Base-by-base conservation (phyloP, 2,113 vertebrate species). In the Megatriorchis doriae region DNA sequence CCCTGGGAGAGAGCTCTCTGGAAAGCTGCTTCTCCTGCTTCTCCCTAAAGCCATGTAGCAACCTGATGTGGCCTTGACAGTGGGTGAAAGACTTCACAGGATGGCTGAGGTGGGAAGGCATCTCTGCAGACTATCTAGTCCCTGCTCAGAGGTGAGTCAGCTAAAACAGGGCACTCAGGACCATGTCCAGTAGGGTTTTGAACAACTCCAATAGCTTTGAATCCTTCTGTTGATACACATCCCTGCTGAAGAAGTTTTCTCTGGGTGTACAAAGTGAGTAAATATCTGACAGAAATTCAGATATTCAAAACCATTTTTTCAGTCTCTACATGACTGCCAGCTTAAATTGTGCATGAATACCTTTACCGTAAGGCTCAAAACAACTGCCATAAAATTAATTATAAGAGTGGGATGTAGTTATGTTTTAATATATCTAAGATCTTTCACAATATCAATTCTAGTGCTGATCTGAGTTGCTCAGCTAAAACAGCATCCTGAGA, bases 41-140 rank as follows among this genome's bases (percentile, higher is more conserved):
- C 38, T 78, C 15, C 29, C 23, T 62, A 14, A 32, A 66, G 10
- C 17, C 16, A 34, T 0, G 0, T 5, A 42, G 22, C 27, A 87
- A 81, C 1, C 14, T 50, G 19, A 23, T 1, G 0, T 31, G 47
- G 7, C 26, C 38, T 45, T 0, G 6, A 12, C 18, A 48, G 47
- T 15, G 15, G 15, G 7, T 75, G n/a, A 81, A 90, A 65, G 11
- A 34, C 34, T 84, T 87, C 59, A 77, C 9, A 59, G 53, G 13
- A 27, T 53, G 31, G 7, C 19, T 77, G 32, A n/a, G 4, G 11
- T 8, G 6, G 25, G 25, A 77, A 36, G 43, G 29, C 11, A 55
- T 18, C 27, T 50, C 43, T 90, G 10, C 20, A 72, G 18, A 34
- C 6, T 3, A 2, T 2, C 26, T 77, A 71, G 43, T 66, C 21